Percentiles rank a stretch among this genome's conserved stretches.
These are phyloP conservation scores for Girardinichthys multiradiatus DNA, from an alignment of 2,113 vertebrate genomes.

Conservation along the genomic window DNA sequence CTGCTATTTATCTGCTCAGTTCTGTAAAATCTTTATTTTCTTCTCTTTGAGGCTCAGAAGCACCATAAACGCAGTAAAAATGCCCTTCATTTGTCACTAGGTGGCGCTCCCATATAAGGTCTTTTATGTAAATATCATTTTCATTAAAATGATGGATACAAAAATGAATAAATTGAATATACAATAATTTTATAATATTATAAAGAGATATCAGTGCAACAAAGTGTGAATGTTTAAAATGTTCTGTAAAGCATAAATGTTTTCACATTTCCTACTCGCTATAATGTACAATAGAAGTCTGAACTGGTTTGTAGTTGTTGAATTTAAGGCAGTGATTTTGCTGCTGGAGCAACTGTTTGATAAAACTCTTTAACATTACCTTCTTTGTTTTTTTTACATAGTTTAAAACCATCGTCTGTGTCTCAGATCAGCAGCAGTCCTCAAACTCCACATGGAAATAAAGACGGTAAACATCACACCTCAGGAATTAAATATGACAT, in stretches of 20 bases:
- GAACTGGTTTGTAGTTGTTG: neutral
- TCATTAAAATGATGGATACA: too few relatives aligned
- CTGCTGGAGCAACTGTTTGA: neutral
- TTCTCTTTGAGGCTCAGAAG: neutral
- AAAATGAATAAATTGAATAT: neutral
- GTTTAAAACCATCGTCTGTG: slow-evolving; percentile 49
- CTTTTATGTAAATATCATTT: neutral
- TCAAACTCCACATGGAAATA: slow-evolving; percentile 30
- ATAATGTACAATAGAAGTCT: neutral
- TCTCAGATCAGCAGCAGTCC: slow-evolving; percentile 55
- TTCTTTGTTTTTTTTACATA: slow-evolving; percentile 35
- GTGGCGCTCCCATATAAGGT: slow-evolving; percentile 48
- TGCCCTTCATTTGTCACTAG: slow-evolving; percentile 34
- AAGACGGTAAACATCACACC: slow-evolving; percentile 50
- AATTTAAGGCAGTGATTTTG: neutral
- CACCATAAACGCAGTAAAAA: slow-evolving; percentile 16
- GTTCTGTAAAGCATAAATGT: neutral
- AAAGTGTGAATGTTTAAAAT: neutral
- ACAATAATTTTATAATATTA: neutral
- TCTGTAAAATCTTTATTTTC: neutral
- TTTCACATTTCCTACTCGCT: neutral
- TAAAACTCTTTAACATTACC: neutral
- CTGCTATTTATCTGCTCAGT: too few relatives aligned
- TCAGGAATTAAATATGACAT: neutral
- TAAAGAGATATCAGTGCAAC: too few relatives aligned